phyloP scores from a whole-genome alignment of 2,113 vertebrate genomes.

The Epinephelus lanceolatus region DNA sequence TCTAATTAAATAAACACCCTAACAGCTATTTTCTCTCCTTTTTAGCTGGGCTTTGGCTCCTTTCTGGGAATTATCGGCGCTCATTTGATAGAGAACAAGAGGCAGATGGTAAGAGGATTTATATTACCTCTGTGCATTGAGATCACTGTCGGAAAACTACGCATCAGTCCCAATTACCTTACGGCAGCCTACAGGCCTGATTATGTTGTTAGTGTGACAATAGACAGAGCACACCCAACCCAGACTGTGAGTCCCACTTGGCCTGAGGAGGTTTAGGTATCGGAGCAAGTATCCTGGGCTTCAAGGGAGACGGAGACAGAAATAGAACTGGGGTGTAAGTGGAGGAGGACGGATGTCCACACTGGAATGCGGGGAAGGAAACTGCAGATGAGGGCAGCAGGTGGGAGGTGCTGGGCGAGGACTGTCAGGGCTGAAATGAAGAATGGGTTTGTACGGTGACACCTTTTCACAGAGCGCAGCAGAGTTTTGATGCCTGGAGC shows the following conservation, averaged over 20 bases:
- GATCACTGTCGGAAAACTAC: slow-evolving; percentile 30
- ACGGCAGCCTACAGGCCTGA: slow-evolving; percentile 13
- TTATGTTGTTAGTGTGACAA: slow-evolving; percentile 31
- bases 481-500: slow-evolving; percentile 5
- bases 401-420: slow-evolving; percentile 38
- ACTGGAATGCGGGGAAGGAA: slow-evolving; percentile 75
- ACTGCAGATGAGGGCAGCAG: slow-evolving; percentile 68
- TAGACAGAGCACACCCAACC: slow-evolving; percentile 3
- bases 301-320: slow-evolving; percentile 66
- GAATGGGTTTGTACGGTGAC: slow-evolving; percentile 62
- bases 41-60: slow-evolving; percentile 97
- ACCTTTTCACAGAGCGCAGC: slow-evolving; percentile 43
- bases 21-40: slow-evolving; percentile 66
- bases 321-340: slow-evolving; percentile 84
- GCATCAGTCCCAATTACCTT: slow-evolving; percentile 23
- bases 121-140: slow-evolving; percentile 53
- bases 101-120: slow-evolving; percentile 96
- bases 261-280: slow-evolving; percentile 38
- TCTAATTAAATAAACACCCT: slow-evolving; percentile 39
- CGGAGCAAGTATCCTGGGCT: slow-evolving; percentile 57
- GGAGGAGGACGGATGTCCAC: slow-evolving; percentile 79
- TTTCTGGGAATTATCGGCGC: slow-evolving; percentile 99
- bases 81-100: slow-evolving; percentile 98
- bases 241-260: not conserved
- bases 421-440: slow-evolving; percentile 50